Conservation (phyloP, 2,888 invertebrate species). For the Seira musarum region DNA sequence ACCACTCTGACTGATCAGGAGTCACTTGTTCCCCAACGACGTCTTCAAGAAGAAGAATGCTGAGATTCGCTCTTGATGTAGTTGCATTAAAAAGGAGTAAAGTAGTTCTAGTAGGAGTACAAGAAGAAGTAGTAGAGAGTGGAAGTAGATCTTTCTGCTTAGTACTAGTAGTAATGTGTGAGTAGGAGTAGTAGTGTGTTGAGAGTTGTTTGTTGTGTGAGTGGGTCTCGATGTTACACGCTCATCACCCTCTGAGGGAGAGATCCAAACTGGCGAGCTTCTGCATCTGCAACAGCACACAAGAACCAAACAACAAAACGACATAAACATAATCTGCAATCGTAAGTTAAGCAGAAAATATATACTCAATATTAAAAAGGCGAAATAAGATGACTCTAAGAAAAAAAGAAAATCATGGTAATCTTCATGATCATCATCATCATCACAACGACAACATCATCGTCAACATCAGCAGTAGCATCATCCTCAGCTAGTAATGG, state of each 20-base stretch:
- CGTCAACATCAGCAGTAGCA: constrained; percentile 30
- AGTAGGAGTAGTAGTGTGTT: constrained; percentile 44
- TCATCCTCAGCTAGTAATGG: neutral
- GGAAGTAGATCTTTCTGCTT: constrained; percentile 20
- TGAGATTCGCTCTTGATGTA: constrained; percentile 47
- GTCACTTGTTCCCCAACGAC: constrained; percentile 60
- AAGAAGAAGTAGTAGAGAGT: no score
- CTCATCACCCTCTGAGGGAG: constrained; percentile 69
- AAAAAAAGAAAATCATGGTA: constrained; percentile 16
- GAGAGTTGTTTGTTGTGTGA: constrained; percentile 45
- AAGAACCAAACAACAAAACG: constrained; percentile 32
- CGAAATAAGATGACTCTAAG: constrained; percentile 3
- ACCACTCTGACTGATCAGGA: constrained; percentile 58
- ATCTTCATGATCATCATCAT: constrained; percentile 24
- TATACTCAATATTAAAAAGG: constrained; percentile 12
- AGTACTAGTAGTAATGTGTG: constrained; percentile 49
- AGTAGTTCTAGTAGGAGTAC: constrained; percentile 42
- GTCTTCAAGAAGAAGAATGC: constrained; percentile 57
- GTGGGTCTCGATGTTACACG: constrained; percentile 63
- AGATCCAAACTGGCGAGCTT: constrained; percentile 68
- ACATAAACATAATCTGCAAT: constrained; percentile 17
- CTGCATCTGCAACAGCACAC: constrained; percentile 65
- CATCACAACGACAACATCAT: constrained; percentile 25
- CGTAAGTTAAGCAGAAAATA: neutral
- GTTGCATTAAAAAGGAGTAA: constrained; percentile 47